These are phyloP conservation scores for Palaemon carinicauda DNA, from an alignment of 1,140 invertebrate genomes.

Conservation along the genomic window DNA sequence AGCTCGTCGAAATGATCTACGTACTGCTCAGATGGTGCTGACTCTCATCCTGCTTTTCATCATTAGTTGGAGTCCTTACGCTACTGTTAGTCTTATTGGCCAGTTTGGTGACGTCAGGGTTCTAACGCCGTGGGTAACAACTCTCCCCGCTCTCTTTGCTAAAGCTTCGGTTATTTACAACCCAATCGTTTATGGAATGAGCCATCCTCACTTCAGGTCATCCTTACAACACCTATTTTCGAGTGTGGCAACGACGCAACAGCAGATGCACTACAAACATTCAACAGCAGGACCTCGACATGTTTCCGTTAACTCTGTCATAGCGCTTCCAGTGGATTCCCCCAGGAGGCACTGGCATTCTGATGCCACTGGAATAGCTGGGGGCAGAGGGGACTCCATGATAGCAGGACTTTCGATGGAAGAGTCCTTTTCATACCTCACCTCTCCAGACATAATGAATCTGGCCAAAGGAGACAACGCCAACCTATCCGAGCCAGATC, in stretches of 20 bases:
- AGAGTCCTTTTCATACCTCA: constrained; percentile 11
- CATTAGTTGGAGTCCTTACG: constrained; percentile 69
- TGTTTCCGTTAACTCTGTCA: constrained; percentile 40
- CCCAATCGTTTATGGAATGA: constrained; percentile 62
- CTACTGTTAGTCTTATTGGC: constrained; percentile 68
- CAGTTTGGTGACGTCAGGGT: constrained; percentile 65
- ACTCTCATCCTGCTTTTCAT: constrained; percentile 67
- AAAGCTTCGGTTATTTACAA: constrained; percentile 67
- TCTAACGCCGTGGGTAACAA: constrained; percentile 64
- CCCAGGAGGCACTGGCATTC: constrained; percentile 21
- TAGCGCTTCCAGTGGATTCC: constrained; percentile 12
- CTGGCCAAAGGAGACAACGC: constrained; percentile 13
- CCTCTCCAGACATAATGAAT: constrained; percentile 4
- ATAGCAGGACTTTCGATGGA: neutral
- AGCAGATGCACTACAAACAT: constrained; percentile 46
- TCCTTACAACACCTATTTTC: constrained; percentile 67
- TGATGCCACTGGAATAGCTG: neutral
- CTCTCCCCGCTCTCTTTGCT: constrained; percentile 66
- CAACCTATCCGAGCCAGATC: constrained; percentile 44
- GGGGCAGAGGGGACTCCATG: neutral
- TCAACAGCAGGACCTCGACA: constrained; percentile 16
- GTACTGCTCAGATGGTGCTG: constrained; percentile 67
- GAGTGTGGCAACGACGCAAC: constrained; percentile 11
- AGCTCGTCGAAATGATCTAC: constrained; percentile 35
- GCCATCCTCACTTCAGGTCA: constrained; percentile 72